Conservation (phyloP, 37 sponge, comb jelly and placozoan species). For the Eunapius fragilis region DNA sequence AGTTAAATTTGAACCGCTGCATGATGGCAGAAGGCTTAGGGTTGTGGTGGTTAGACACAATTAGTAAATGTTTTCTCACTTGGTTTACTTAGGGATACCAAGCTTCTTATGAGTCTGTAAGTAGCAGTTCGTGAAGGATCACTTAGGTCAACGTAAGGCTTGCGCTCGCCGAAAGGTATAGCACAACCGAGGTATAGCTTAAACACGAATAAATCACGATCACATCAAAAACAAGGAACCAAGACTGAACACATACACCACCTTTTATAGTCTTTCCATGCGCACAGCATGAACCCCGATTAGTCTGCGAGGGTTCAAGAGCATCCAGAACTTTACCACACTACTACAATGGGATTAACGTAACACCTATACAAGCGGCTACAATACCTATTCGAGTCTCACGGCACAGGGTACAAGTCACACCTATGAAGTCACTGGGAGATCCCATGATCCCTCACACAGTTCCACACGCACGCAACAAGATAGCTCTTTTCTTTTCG, state of each 20-base stretch:
- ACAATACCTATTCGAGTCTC: too few species aligned
- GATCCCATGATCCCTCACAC: too few species aligned
- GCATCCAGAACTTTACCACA: background rate
- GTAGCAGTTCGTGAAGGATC: background rate
- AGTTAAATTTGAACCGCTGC: constrained; percentile 43
- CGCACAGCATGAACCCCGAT: background rate
- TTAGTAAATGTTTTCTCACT: constrained; percentile 26
- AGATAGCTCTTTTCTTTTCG: constrained; percentile 5
- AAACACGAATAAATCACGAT: background rate
- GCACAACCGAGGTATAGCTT: background rate
- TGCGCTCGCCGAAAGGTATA: background rate
- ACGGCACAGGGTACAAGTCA: too few species aligned
- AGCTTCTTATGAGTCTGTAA: constrained; percentile 14
- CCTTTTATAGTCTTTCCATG: background rate
- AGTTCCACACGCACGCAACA: constrained; percentile 1
- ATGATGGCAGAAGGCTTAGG: constrained; percentile 33
- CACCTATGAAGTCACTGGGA: too few species aligned
- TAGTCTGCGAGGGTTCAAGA: background rate
- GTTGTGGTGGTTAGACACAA: constrained; percentile 24
- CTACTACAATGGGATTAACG: background rate
- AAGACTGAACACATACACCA: background rate
- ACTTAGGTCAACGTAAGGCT: background rate
- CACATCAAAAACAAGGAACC: background rate
- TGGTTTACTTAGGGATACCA: constrained; percentile 30
- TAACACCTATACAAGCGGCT: background rate